Evolutionary conservation across 2,888 invertebrate species (phyloP).

Genomic region (Muschampia plurimacula): DNA sequence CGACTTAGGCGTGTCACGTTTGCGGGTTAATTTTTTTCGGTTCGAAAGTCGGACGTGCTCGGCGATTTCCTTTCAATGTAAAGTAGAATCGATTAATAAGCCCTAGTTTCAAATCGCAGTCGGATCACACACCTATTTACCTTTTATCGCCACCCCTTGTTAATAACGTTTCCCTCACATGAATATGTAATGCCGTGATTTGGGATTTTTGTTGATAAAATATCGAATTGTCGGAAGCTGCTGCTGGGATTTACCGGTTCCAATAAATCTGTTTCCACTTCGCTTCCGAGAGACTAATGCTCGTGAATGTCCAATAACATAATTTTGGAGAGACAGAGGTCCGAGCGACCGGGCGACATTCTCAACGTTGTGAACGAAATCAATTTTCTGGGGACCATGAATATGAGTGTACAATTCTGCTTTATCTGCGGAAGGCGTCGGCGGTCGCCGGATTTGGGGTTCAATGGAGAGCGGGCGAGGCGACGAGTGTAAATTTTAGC

Average conservation of each 20-base stretch:
- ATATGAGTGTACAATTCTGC: slow-evolving; percentile 66
- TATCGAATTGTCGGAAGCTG: slow-evolving; percentile 19
- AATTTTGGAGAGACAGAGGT: slow-evolving; percentile 68
- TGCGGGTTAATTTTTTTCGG: slow-evolving; percentile 63
- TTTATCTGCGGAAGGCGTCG: slow-evolving; percentile 55
- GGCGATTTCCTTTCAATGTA: slow-evolving; percentile 57
- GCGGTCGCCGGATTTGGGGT: slow-evolving; percentile 56
- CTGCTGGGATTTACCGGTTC: slow-evolving; percentile 22
- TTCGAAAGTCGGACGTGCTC: slow-evolving; percentile 66
- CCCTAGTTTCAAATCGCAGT: slow-evolving; percentile 56
- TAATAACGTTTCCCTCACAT: slow-evolving; percentile 31
- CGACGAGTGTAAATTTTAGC: slow-evolving; percentile 67
- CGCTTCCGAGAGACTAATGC: slow-evolving; percentile 52
- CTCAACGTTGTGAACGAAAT: slow-evolving; percentile 46
- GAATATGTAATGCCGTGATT: slow-evolving; percentile 30
- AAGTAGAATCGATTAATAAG: slow-evolving; percentile 68
- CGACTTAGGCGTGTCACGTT: slow-evolving; percentile 71
- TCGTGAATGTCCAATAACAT: slow-evolving; percentile 65
- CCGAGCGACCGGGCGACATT: slow-evolving; percentile 50
- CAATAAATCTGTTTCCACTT: slow-evolving; percentile 40
- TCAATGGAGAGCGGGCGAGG: slow-evolving; percentile 66
- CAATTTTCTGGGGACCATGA: slow-evolving; percentile 58
- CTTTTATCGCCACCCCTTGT: slow-evolving; percentile 29
- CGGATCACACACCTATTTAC: slow-evolving; percentile 50
- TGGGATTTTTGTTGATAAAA: slow-evolving; percentile 23